Conservation (phyloP, 2,797 vertebrate genomes). For the Pseudopleuronectes americanus region DNA sequence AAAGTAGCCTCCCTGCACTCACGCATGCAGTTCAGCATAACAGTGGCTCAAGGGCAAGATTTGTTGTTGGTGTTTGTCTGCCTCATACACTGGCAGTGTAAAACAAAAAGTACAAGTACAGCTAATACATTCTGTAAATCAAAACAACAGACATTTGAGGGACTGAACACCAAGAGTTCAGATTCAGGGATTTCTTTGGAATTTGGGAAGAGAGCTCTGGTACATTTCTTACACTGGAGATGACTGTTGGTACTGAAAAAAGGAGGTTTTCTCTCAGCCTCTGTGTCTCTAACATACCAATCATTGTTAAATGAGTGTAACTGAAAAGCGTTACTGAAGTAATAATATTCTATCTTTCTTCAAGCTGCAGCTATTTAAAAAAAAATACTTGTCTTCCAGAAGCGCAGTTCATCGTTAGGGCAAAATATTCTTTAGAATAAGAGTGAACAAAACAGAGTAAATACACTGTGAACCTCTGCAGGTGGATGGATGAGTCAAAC, state of each 20-base stretch:
- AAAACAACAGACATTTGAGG: background rate
- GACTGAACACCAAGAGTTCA: background rate
- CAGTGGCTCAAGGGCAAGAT: background rate
- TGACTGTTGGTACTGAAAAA: no score
- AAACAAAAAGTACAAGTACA: background rate
- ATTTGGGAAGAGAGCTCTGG: no score
- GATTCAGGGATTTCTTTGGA: no score
- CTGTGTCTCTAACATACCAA: no score
- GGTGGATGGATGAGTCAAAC: constrained; percentile 1
- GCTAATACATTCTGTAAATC: background rate
- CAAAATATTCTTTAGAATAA: background rate
- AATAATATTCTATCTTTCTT: constrained; percentile 1
- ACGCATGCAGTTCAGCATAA: constrained; percentile 7
- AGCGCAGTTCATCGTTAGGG: background rate
- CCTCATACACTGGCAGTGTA: background rate
- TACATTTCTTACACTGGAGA: no score
- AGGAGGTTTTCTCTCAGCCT: no score
- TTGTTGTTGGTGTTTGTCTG: constrained; percentile 5
- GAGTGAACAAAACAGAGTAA: background rate
- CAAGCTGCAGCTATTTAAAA: background rate
- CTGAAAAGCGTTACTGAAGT: background rate
- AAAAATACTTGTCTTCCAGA: background rate
- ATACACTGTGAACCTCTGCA: background rate
- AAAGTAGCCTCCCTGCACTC: constrained; percentile 1
- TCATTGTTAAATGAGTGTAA: background rate